Base-by-base conservation (phyloP, 2,113 vertebrate species). In the Oplegnathus fasciatus region DNA sequence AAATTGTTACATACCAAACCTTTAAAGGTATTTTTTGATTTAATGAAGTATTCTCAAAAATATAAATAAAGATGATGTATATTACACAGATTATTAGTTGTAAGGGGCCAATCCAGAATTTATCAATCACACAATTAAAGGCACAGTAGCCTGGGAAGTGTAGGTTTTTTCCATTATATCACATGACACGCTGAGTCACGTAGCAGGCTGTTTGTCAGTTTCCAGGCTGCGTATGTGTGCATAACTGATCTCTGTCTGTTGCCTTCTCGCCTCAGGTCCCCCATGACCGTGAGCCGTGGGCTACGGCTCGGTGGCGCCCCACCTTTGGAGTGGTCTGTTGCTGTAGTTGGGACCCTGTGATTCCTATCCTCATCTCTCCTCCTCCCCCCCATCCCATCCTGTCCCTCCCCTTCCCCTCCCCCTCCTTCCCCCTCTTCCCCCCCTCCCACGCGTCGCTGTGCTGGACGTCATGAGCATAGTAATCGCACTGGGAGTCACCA, bases 391-490 rank as follows among this genome's bases (percentile, higher is more conserved):
- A 93, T 96, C 95, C 95, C 94, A 83, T 89, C 91, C 88, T 84
- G 74, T 89, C 95, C 88, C 91, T 78, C 88, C 83, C 73, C 62
- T 24, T 78, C 87, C 72, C 88, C 76, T 94, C 83, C 90, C 48
- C 40, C 40, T 52, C 88, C 84, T 54, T 37, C 89, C 91, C 96
- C 95, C 90, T 78, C 90, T 84, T 85, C 81, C 93, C 90, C 97
- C 95, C 94, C 94, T 84, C 94, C 92, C 93, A 84, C 89, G 91
- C 89, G 78, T 80, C 95, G 96, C 95, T 95, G 96, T 97, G 96
- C 95, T 96, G 97, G 97, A 98, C 97, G 98, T 98, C 98, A 99
- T 99, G 98, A 99, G 97, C 98, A 99, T 99, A 99, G 98, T 97
- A 98, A 97, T 99, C 96, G 96, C 98, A 95, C 96, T 99, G 97